These are phyloP conservation scores for Mesembrinibis cayennensis DNA, from an alignment of 2,113 vertebrate species.

Conservation along the genomic window DNA sequence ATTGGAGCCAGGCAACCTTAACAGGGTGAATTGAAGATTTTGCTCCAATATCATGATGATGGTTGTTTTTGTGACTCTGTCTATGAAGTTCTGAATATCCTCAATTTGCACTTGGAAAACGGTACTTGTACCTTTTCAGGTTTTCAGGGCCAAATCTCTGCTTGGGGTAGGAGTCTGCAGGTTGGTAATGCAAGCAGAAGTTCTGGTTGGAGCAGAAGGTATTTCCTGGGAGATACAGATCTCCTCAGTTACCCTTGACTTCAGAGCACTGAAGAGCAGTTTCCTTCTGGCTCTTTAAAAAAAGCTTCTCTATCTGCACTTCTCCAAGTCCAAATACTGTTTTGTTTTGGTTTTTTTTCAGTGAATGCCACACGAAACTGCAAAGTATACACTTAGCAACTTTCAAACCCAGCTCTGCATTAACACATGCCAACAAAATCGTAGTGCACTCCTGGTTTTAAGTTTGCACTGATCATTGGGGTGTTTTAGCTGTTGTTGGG, in stretches of 20 bases:
- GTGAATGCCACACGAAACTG: neutral
- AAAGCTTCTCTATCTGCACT: neutral
- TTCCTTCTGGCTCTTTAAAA: neutral
- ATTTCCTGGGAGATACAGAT: neutral
- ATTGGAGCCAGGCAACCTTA: neutral
- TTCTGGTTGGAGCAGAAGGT: neutral
- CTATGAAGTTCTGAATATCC: neutral
- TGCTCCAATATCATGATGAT: neutral
- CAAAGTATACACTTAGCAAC: neutral
- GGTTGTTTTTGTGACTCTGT: neutral
- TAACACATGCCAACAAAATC: neutral
- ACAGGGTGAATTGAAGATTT: neutral
- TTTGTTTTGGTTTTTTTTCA: neutral
- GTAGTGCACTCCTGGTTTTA: neutral
- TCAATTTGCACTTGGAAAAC: neutral
- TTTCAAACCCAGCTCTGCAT: neutral
- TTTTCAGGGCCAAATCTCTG: neutral
- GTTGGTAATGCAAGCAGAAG: neutral
- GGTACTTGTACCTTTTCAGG: neutral
- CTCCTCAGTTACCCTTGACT: neutral
- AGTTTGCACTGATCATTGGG: neutral
- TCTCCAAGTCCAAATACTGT: neutral
- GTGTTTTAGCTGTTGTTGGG: neutral
- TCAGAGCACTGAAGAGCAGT: neutral
- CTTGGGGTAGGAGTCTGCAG: neutral